Conservation (phyloP, 2,797 vertebrate genomes). For the Malacoraja senta region DNA sequence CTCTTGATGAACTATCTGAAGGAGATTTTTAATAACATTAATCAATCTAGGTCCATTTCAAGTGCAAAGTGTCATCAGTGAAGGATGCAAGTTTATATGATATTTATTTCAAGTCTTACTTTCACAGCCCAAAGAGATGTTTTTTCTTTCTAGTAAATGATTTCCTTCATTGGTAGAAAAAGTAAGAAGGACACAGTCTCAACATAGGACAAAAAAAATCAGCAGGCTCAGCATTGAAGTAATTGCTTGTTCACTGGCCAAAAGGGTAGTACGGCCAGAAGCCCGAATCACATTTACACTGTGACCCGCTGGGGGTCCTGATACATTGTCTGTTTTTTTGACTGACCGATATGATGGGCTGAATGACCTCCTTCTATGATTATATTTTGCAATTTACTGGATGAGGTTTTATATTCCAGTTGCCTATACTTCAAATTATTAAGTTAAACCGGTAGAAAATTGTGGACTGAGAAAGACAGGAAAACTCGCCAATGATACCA, state of each 20-base stretch:
- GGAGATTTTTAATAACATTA: conserved; percentile 22
- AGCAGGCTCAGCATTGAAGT: too few species aligned
- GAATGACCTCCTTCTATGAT: neutral
- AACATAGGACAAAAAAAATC: too few species aligned
- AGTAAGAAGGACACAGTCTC: too few species aligned
- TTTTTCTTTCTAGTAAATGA: neutral
- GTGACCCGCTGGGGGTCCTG: too few species aligned
- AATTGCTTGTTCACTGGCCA: too few species aligned
- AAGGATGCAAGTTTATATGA: neutral
- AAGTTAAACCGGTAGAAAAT: neutral
- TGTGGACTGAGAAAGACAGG: neutral
- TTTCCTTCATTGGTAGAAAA: neutral
- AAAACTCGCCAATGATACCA: neutral
- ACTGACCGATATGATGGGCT: too few species aligned
- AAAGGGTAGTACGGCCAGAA: too few species aligned
- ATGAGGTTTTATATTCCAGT: neutral
- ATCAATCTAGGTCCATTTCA: neutral
- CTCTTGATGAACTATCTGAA: conserved; percentile 63
- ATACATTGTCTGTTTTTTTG: too few species aligned
- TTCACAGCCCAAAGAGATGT: neutral
- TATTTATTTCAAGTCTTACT: neutral
- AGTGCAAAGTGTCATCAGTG: neutral
- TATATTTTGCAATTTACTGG: neutral
- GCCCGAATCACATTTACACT: too few species aligned
- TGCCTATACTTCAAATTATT: neutral